Evolutionary conservation across 2,797 vertebrate species (phyloP), one percentile per base, ranked within the genome.

Genomic region (Cynopterus sphinx): DNA sequence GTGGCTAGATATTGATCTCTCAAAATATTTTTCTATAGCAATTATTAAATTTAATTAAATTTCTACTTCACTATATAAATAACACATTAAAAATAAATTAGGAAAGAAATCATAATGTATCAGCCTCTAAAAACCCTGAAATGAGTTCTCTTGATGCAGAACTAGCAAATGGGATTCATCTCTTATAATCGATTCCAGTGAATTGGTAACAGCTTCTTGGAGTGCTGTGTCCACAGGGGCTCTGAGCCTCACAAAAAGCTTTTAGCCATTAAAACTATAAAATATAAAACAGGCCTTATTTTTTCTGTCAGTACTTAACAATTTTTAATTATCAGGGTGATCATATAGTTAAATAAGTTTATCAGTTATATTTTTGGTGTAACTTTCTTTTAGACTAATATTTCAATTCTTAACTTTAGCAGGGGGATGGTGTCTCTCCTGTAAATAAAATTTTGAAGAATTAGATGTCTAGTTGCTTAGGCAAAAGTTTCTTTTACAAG

Each of bases 51-150:
- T 87, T 96, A 94, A 63, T 92, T 95, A 85, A 81, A 77, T 96
- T 95, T 84, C 43, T 89, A 63, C 89, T 94, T 92, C 41, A 81
- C 67, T 85, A 6, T 68, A 74, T 41, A 87, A 88, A 88, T 87
- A 84, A 73, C 43, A 86, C 86, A 28, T 92, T 95, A 55, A 92
- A 93, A 94, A 81, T 92, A 87, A 95, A 57, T 86, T 85, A 93
- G 73, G 65, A 61, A 94, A 87, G 70, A 68, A 91, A 73, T 46
- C 59, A 21, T 82, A 96, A 63, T 61, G 70, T 67, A 51, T 65
- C 51, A 71, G 68, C 6, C 70, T 86, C 59, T 79, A 36, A 41
- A 92, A 90, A 94, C 41, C n/a, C 88, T 61, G 49, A 91, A 85
- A 92, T 92, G 51, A 63, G 21, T 61, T 93, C 22, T 86, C 26